These are phyloP conservation scores for Pseudachorutes palmiensis DNA, from an alignment of 1,140 invertebrate genomes.

Conservation along the genomic window DNA sequence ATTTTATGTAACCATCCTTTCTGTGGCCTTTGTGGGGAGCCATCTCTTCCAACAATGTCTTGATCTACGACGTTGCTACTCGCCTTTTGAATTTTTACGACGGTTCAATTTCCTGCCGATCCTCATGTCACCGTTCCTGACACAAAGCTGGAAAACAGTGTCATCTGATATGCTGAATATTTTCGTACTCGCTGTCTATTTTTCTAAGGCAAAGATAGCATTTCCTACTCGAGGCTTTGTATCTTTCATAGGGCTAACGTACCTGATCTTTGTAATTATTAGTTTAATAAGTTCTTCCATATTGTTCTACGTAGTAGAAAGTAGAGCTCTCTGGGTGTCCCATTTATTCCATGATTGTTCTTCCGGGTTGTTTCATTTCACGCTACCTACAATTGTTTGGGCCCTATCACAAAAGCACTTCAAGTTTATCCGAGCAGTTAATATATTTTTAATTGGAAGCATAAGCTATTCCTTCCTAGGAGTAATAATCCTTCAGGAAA, in stretches of 20 bases:
- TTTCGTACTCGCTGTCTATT: neutral
- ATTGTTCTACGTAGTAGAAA: neutral
- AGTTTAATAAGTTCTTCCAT: neutral
- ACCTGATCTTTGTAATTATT: neutral
- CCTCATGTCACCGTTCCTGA: neutral
- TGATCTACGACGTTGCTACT: neutral
- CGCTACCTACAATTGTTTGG: neutral
- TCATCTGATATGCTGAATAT: neutral
- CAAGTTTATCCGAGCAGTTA: neutral
- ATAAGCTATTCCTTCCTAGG: neutral
- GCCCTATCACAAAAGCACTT: neutral
- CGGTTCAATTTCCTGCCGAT: neutral
- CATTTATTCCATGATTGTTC: neutral
- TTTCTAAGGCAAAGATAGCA: neutral
- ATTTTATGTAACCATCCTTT: neutral
- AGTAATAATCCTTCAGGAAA: neutral
- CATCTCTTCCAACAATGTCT: neutral
- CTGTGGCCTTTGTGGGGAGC: neutral
- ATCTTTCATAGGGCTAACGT: neutral
- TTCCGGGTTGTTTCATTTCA: neutral
- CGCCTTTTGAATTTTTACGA: neutral
- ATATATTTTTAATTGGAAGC: neutral
- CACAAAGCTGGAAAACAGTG: neutral
- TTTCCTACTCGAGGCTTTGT: neutral
- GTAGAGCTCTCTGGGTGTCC: neutral